phyloP scores from a whole-genome alignment of 2,797 vertebrate genomes.

The Margarornis squamiger region DNA sequence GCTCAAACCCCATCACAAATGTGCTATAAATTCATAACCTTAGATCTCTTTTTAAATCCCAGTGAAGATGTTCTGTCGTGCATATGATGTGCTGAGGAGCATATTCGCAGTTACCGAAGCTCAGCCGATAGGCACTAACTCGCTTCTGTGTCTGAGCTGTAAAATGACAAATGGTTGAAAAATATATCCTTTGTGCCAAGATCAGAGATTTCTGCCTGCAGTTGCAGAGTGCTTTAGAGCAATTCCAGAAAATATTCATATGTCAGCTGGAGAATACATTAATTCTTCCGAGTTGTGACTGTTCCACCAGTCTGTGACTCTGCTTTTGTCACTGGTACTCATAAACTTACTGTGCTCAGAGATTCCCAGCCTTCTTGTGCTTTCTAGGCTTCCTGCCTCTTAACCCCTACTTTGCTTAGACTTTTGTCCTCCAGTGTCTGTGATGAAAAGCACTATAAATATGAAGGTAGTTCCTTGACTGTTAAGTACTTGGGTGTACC shows the following conservation, averaged over 20 bases:
- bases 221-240: background rate
- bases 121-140: background rate
- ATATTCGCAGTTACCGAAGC: background rate
- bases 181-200: background rate
- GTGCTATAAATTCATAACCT: slow-evolving; percentile 19
- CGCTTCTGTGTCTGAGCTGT: background rate
- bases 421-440: background rate
- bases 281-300: background rate
- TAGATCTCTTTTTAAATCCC: background rate
- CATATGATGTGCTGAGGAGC: background rate
- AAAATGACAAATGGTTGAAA: background rate
- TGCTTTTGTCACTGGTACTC: background rate
- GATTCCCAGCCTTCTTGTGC: background rate
- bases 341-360: background rate
- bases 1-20: background rate
- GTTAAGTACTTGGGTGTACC: background rate
- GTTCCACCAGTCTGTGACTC: background rate
- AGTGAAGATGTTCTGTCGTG: background rate
- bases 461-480: background rate
- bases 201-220: slow-evolving; percentile 5
- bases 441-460: background rate
- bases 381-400: background rate
- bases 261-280: background rate
- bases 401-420: background rate
- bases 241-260: background rate